Evolutionary conservation across 2,888 invertebrate genomes (phyloP), one percentile per base, ranked within the genome.

Genomic region (Brachypterus glaber): DNA sequence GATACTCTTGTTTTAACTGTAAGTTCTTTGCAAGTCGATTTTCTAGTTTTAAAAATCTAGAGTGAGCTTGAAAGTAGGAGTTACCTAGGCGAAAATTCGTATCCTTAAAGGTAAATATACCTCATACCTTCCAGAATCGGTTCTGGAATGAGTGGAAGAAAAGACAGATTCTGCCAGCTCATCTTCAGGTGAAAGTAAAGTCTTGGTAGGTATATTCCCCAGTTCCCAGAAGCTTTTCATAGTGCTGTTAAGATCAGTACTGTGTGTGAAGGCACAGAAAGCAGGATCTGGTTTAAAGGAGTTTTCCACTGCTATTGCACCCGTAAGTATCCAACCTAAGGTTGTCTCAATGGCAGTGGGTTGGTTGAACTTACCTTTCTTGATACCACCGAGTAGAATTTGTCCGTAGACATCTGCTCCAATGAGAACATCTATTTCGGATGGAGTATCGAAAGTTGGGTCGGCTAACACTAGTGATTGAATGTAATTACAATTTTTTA

Each of bases 391-490:
- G n/a, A n/a, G n/a, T n/a, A n/a, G n/a, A n/a, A n/a, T n/a, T n/a
- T n/a, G n/a, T n/a, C n/a, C n/a, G 21, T 39, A 39, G 7, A 30
- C 3, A 17, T 39, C 39, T 16, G 39, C 30, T 5, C 31, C 39
- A 9, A 39, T 1, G 11, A 39, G 17, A 13, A 39, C 17, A 31
- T 39, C 39, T n/a, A 39, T 39, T 26, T 39, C 16, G 3, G 25
- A 30, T 3, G 35, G 31, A 17, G 2, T 35, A 14, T 7, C 17
- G 16, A 12, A 39, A 3, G 3, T 12, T 3, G 39, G 39, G 17
- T 39, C 39, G 7, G 39, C 39, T 26, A 39, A 17, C 13, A n/a
- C n/a, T n/a, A n/a, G n/a, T n/a, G n/a, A n/a, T n/a, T n/a, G n/a
- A n/a, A n/a, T n/a, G n/a, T n/a, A n/a, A n/a, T n/a, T n/a, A n/a